Evolutionary conservation across 2,888 invertebrate species (phyloP), one percentile per base, ranked within the genome.

Genomic region (Papilio protenor): DNA sequence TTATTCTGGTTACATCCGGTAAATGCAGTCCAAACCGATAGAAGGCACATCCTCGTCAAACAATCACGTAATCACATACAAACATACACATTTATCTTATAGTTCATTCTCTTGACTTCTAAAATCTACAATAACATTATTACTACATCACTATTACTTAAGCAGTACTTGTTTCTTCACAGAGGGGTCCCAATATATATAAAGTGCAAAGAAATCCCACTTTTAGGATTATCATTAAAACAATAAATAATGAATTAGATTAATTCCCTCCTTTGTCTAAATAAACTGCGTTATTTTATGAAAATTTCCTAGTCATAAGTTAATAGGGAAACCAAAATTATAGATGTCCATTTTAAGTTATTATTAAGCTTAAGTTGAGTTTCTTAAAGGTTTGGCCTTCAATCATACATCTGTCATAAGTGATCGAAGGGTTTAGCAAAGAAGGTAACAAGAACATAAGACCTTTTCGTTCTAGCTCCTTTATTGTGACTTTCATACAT

Each of bases 1-100:
- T 18, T 40, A 11, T 52, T 69, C 75, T 45, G 40, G 75, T 57
- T 75, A 55, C 23, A 75, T 69, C 75, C 33, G 52, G 69, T 40
- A 21, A 55, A 55, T 52, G 75, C 75, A 55, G 75, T 69, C 69
- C 8, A 69, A 23, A 69, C 55, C 55, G 21, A 66, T 40, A n/a
- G 18, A 21, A 3, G 27, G 10, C 33, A 12, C 47, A 73, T 49
- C 61, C 21, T 64, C 66, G n/a, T 45, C 45, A 64, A 52, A 75
- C 33, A n/a, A 33, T 75, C 49, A 33, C 64, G 40, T 40, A 45
- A 21, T 40, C 11, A 21, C 12, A 69, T 45, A 45, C 4, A n/a
- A 59, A 21, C 6, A 40, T 11, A 40, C n/a, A 40, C 3, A 40
- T n/a, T 16, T 45, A 59, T 23, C 3, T 12, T 59, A 14, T 23